Base-by-base conservation (phyloP, 2,888 invertebrate species). In the Blera fallax region DNA sequence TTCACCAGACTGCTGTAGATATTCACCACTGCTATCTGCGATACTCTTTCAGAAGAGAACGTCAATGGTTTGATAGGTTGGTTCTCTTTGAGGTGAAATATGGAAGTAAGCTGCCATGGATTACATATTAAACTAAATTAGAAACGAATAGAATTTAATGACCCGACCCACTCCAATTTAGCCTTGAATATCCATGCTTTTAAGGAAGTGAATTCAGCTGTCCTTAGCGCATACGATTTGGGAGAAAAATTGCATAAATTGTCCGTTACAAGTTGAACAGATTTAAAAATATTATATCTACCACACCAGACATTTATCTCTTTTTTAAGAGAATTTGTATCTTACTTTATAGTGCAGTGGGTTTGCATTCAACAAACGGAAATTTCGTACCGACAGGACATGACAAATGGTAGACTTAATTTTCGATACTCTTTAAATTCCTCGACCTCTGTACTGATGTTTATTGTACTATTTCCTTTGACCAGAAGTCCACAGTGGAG, bases 1-100 rank as follows among this genome's bases (percentile, higher is more conserved):
- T 77, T 77, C 69, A 77, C 58, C 77, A 77, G 8, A 64, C 32
- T 34, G 11, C n/a, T 11, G 11, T 5, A 27, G 52, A 16, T 14
- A 43, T 60, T 56, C 45, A 70, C 29, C 45, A 58, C 48, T 45
- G 40, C 54, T 52, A 54, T 40, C 24, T 8, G 18, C 40, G n/a
- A 1, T 16, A 40, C 56, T 67, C 67, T 52, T 14, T 52, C 8
- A 24, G 10, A 10, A 48, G 48, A 48, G 48, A 18, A 14, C 18
- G 18, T 6, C 8, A 18, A 1, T 3, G n/a, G n/a, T 37, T 37
- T 8, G 1, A 8, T 10, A 8, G 43, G 8, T n/a, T n/a, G 16
- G 5, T 16, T 16, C 43, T 43, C 43, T 43, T 43, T 16, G 7
- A 43, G 14, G 40, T 43, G 14, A 16, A 43, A 8, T 7, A 5